Base-by-base conservation (phyloP, 2,797 vertebrate species). In the Amphiprion clarkii region DNA sequence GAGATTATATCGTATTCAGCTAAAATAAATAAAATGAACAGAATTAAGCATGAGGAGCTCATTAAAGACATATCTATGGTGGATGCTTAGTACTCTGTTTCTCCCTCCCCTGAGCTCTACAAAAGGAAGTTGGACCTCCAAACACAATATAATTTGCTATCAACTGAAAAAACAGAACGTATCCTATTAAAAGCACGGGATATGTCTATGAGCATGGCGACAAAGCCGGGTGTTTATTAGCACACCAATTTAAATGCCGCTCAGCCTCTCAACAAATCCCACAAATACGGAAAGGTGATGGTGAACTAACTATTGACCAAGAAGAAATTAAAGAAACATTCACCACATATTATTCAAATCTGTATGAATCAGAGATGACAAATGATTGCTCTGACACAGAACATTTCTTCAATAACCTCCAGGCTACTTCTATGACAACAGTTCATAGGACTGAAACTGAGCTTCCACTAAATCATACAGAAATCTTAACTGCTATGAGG, bases 61-160 rank as follows among this genome's bases (percentile, higher is more conserved):
- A 17, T 72, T 5, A 53, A 67, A 14, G 5, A 19, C 3, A 44
- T 54, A 14, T 0, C 1, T 44, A 17, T 5, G 3, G 58, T 62
- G 7, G 57, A 69, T 51, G n/a, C 16, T 40, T 58, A 19, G 6
- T 63, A 56, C 5, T 56, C 17, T 31, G 0, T 1, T 0, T 56
- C 19, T 0, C 74, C 23, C 0, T 63, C 66, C 21, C n/a, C 44
- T 63, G 59, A 76, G 0, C 7, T 76, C 0, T 52, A 27, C 1
- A 53, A 74, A 25, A 25, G 1, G 5, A 75, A 61, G 39, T 57
- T 75, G 4, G 65, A 68, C 16, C 66, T 76, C 1, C 53, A 77
- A 48, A 66, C 33, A 2, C 39, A 77, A 5, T 49, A 60, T 2
- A 52, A 70, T 16, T 39, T 64, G 2, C 0, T 33, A 4, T 57